Conservation (phyloP, 2,113 vertebrate genomes). For the Platichthys flesus region DNA sequence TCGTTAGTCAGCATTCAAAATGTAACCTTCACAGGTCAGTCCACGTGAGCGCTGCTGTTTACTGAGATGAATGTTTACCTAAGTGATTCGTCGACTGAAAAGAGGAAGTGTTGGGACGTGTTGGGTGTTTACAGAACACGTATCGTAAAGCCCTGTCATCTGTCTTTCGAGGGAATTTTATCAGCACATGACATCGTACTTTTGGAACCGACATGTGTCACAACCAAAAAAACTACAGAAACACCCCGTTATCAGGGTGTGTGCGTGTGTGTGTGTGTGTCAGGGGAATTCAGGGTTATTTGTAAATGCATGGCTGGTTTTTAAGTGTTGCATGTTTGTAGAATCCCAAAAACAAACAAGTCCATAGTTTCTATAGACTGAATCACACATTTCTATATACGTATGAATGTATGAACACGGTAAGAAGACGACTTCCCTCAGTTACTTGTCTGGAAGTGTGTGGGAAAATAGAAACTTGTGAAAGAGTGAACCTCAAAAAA, state of each 20-base stretch:
- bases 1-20: conserved; percentile 11
- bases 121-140: too few species aligned
- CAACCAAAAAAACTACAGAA: conserved; percentile 24
- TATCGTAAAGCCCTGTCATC: neutral
- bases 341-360: conserved; percentile 4
- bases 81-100: neutral
- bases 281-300: conserved; percentile 53
- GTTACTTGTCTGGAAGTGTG: neutral
- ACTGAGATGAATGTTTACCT: neutral
- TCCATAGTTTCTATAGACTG: conserved; percentile 13
- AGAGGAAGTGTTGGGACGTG: conserved; percentile 41
- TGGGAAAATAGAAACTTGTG: too few species aligned
- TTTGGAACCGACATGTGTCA: neutral
- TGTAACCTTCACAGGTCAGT: neutral
- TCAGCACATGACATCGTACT: conserved; percentile 38
- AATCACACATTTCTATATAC: neutral
- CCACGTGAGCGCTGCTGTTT: too few species aligned
- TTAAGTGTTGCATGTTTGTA: neutral
- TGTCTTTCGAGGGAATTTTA: conserved; percentile 6
- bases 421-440: neutral
- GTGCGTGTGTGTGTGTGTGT: neutral
- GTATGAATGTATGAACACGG: conserved; percentile 10
- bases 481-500: too few species aligned
- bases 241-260: too few species aligned
- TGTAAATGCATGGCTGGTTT: conserved; percentile 30